phyloP scores from a whole-genome alignment of 1,140 invertebrate species.

The Caerostris extrusa region DNA sequence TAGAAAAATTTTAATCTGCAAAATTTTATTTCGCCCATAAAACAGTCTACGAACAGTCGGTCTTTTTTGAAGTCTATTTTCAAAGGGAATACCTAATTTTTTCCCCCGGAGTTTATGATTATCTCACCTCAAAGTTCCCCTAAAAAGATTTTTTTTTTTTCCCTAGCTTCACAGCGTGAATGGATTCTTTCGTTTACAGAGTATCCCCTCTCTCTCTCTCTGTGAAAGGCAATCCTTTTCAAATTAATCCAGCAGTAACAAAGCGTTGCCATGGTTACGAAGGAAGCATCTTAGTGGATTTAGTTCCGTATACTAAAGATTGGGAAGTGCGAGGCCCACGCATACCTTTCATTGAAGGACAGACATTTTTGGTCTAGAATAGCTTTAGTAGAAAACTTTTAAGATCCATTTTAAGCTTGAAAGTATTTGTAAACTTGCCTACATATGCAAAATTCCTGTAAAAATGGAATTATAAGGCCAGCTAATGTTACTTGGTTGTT shows the following conservation, averaged over 20 bases:
- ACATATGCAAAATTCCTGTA: too few species aligned
- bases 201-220: neutral
- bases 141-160: neutral
- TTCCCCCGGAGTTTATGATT: neutral
- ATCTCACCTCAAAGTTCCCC: neutral
- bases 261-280: constrained; percentile 56
- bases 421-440: too few species aligned
- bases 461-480: too few species aligned
- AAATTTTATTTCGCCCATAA: neutral
- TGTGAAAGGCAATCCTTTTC: constrained; percentile 46
- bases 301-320: constrained; percentile 23
- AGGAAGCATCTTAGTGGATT: constrained; percentile 52
- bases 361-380: neutral
- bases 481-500: too few species aligned
- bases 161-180: neutral
- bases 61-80: neutral
- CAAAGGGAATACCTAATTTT: neutral
- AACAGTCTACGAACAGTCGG: neutral
- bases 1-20: too few species aligned
- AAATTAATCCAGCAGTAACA: constrained; percentile 73
- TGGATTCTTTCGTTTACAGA: constrained; percentile 25
- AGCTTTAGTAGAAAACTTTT: too few species aligned
- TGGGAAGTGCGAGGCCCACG: neutral
- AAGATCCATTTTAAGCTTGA: too few species aligned
- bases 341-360: neutral